Base-by-base conservation (phyloP, 2,113 vertebrate species). In the Clarias batrachus region DNA sequence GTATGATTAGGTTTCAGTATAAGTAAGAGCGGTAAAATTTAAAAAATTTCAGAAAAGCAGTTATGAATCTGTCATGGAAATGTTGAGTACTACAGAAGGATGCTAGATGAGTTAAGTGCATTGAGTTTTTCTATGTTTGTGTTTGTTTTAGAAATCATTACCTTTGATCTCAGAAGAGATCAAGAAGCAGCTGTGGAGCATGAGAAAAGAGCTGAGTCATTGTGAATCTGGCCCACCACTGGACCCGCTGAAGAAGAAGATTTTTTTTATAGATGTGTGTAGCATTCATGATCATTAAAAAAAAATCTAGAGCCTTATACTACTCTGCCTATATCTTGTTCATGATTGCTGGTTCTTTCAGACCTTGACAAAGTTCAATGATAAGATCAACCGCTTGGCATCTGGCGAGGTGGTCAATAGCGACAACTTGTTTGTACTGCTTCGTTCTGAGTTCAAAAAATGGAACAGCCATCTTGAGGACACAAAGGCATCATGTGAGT, bases 101-200 rank as follows among this genome's bases (percentile, higher is more conserved):
- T 48, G 48, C 7, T 48, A 48, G 48, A 7, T 48, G 48, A 48
- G 6, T 48, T 48, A 48, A 8, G 8, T 48, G 7, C 48, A 8
- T 8, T 48, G 48, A 8, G 0, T 19, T 19, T 78, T 3, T 48
- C 48, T 48, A 8, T 41, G 27, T 48, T 23, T 77, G 10, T 3
- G 17, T n/a, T 70, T 21, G 48, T 54, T 74, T 65, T 14, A 91
- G 87, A 90, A 83, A 88, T 88, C 85, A 21, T 73, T 90, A 73
- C 90, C 87, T 37, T 63, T 81, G 57, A 78, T 91, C 23, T 86
- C 66, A 68, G 90, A 86, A 60, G 76, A 91, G 84, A 90, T 90
- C 30, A 68, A 86, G 82, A 91, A 84, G 48, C 87, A 90, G 66
- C 60, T 89, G 59, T 89, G 87, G 86, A 85, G 84, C 14, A 27